A percentile compares a stretch with the other conserved stretches of the same genome.
Conservation (phyloP, 2,113 vertebrate species). For the Phylloscopus trochilus region DNA sequence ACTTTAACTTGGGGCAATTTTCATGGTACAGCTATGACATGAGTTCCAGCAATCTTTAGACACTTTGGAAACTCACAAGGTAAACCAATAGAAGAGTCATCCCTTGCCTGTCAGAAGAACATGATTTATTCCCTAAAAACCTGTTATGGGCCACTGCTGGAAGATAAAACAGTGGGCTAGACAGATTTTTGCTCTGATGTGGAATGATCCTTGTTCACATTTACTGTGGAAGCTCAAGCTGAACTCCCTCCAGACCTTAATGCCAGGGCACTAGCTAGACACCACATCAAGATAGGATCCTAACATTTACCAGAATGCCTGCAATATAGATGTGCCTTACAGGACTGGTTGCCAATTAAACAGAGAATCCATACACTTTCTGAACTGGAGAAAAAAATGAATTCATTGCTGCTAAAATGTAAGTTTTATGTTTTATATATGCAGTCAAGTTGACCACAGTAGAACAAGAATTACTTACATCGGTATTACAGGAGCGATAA, state of each 20-base stretch:
- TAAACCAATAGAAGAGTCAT: neutral
- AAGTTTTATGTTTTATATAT: neutral
- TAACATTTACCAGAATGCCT: neutral
- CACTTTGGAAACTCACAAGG: neutral
- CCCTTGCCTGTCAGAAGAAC: neutral
- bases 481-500: constrained; percentile 95
- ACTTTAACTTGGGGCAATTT: neutral
- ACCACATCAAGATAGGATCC: neutral
- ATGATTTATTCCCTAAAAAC: neutral
- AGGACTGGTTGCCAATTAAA: neutral
- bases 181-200: neutral
- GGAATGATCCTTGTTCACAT: neutral
- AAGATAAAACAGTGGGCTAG: neutral
- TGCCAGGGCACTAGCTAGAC: neutral
- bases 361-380: neutral
- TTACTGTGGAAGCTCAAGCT: neutral
- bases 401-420: neutral
- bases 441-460: neutral
- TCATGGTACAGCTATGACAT: rapidly evolving
- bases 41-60: neutral
- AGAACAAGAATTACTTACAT: constrained; percentile 83
- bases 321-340: neutral
- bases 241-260: neutral
- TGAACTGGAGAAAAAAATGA: neutral
- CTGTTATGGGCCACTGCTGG: neutral